Evolutionary conservation across 1,140 invertebrate genomes (phyloP).

Genomic region (Prorops nasuta): DNA sequence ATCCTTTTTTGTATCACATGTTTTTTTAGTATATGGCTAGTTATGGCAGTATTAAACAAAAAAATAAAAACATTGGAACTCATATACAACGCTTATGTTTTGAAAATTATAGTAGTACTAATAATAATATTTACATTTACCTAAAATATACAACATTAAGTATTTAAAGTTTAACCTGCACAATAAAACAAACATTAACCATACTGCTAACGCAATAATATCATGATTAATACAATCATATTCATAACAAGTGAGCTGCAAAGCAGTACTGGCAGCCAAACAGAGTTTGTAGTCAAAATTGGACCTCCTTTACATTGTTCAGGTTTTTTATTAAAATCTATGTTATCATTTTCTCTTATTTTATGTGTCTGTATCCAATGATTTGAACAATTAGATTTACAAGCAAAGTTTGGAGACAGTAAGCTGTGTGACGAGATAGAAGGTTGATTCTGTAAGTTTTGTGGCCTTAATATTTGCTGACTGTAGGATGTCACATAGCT

Average conservation of each 20-base stretch:
- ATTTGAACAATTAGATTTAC: constrained; percentile 17
- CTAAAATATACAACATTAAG: not conserved
- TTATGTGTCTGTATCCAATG: constrained; percentile 10
- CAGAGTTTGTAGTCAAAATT: constrained; percentile 30
- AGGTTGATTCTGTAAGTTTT: constrained; percentile 5
- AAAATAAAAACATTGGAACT: too few relatives aligned
- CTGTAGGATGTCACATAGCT: constrained; percentile 18
- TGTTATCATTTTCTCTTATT: constrained; percentile 8
- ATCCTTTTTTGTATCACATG: too few relatives aligned
- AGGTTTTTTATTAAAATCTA: constrained; percentile 9
- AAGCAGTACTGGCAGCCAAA: constrained; percentile 42
- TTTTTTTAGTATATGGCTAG: too few relatives aligned
- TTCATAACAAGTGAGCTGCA: constrained; percentile 47
- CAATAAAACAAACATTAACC: not conserved
- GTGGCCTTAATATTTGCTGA: constrained; percentile 17
- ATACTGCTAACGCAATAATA: constrained; percentile 34
- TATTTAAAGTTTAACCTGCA: not conserved
- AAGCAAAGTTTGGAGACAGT: constrained; percentile 8
- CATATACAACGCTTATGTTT: too few relatives aligned
- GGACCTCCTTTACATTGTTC: constrained; percentile 19
- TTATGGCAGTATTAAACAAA: too few relatives aligned
- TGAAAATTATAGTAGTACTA: too few relatives aligned
- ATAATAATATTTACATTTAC: too few relatives aligned
- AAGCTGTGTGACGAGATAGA: not conserved
- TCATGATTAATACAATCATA: constrained; percentile 41